phyloP scores from a whole-genome alignment of 2,113 vertebrate species.

The Argyrosomus japonicus region DNA sequence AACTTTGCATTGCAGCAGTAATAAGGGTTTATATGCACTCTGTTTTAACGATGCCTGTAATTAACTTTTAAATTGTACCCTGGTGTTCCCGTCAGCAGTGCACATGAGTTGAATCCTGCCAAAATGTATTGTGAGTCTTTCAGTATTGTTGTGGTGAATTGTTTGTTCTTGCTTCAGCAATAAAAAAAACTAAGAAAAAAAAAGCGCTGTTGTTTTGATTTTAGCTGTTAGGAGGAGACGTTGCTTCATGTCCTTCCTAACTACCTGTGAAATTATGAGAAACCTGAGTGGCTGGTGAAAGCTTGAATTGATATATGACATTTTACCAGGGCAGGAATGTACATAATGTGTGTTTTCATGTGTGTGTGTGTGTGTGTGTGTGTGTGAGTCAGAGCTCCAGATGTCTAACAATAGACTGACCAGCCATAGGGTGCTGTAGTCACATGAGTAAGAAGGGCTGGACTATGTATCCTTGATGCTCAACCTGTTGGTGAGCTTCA shows the following conservation, averaged over 20 bases:
- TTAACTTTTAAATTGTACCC: conserved; percentile 17
- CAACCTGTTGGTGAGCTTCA: conserved; percentile 60
- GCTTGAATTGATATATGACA: conserved; percentile 33
- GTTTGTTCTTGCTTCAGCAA: conserved; percentile 89
- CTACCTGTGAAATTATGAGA: conserved; percentile 29
- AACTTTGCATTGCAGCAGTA: neutral
- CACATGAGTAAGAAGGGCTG: conserved; percentile 79
- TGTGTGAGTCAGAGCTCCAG: conserved; percentile 22
- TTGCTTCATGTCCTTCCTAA: conserved; percentile 7
- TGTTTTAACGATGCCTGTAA: conserved; percentile 42
- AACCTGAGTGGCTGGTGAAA: conserved; percentile 47
- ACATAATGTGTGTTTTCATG: conserved; percentile 19
- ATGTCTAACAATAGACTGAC: conserved; percentile 81
- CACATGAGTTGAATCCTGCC: conserved; percentile 49
- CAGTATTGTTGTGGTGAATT: conserved; percentile 43
- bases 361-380: neutral
- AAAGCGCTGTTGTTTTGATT: conserved; percentile 22
- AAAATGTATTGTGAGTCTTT: conserved; percentile 25
- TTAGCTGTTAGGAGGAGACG: neutral
- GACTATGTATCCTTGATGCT: conserved; percentile 77
- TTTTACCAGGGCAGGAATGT: conserved; percentile 24
- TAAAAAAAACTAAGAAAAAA: conserved; percentile 77
- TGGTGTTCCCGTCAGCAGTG: conserved; percentile 25
- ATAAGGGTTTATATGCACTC: neutral
- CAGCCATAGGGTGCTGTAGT: conserved; percentile 72